A percentile compares a stretch with the other conserved stretches of the same genome.
Evolutionary conservation across 1,140 invertebrate species (phyloP).

Genomic region (Drosophila sp.): DNA sequence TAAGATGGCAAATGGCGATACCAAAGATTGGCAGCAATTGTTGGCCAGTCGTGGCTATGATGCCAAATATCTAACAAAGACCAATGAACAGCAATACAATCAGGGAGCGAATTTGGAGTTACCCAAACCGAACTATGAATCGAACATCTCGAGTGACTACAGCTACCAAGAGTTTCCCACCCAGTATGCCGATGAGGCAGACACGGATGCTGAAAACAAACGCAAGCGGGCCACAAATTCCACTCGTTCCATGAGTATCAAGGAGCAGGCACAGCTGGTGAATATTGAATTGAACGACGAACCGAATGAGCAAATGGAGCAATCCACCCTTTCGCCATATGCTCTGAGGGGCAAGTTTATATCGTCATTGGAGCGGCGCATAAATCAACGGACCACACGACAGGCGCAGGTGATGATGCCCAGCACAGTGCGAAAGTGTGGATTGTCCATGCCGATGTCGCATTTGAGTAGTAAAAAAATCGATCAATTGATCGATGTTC

Average conservation of each 20-base stretch:
- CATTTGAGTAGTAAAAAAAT: constrained; percentile 51
- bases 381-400: constrained; percentile 41
- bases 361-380: background rate
- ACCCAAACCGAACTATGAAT: constrained; percentile 15
- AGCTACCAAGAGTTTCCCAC: constrained; percentile 25
- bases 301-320: background rate
- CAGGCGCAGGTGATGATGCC: constrained; percentile 39
- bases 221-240: constrained; percentile 25
- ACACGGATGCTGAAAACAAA: constrained; percentile 29
- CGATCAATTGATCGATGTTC: constrained; percentile 62
- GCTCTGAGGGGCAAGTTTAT: constrained; percentile 70
- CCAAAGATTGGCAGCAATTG: constrained; percentile 47
- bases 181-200: constrained; percentile 25
- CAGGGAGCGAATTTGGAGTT: constrained; percentile 36
- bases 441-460: constrained; percentile 26
- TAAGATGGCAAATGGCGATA: constrained; percentile 17
- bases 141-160: constrained; percentile 5
- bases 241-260: constrained; percentile 14
- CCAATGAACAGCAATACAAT: constrained; percentile 40
- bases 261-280: constrained; percentile 43
- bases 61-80: constrained; percentile 52
- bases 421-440: background rate
- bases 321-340: constrained; percentile 50
- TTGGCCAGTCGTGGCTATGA: constrained; percentile 69
- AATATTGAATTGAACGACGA: constrained; percentile 42